A percentile compares a stretch with the other conserved stretches of the same genome.
phyloP scores from a whole-genome alignment of 2,113 vertebrate genomes.

The Numenius arquata region DNA sequence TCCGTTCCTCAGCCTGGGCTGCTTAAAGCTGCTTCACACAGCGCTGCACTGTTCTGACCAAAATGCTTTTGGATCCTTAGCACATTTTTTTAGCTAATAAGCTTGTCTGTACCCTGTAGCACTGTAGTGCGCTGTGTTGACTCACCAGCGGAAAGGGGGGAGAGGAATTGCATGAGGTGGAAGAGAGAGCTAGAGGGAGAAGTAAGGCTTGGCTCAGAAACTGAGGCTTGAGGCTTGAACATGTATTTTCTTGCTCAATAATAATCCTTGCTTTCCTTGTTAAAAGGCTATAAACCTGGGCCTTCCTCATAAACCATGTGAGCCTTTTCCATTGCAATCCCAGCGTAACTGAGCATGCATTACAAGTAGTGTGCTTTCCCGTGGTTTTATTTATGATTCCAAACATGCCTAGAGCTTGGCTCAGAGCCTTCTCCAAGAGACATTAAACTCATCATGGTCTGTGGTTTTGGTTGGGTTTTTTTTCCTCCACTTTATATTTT shows the following conservation, averaged over 20 bases:
- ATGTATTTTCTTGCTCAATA: not conserved
- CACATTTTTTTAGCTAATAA: not conserved
- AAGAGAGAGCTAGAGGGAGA: not conserved
- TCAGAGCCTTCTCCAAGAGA: not conserved
- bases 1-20: not conserved
- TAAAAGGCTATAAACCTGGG: not conserved
- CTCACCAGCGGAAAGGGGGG: not conserved
- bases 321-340: not conserved
- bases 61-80: not conserved
- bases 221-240: not conserved
- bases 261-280: not conserved
- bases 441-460: not conserved
- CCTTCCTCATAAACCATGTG: not conserved
- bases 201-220: not conserved
- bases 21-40: not conserved
- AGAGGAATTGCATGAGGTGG: fast-evolving
- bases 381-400: not conserved
- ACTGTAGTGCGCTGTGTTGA: not conserved
- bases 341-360: not conserved
- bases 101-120: not conserved
- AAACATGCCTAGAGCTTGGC: not conserved
- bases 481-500: not conserved
- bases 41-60: fast-evolving
- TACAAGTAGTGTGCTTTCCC: not conserved
- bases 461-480: not conserved